These are phyloP conservation scores for Microctonus aethiopoides DNA, from an alignment of 2,888 invertebrate genomes.

Conservation along the genomic window DNA sequence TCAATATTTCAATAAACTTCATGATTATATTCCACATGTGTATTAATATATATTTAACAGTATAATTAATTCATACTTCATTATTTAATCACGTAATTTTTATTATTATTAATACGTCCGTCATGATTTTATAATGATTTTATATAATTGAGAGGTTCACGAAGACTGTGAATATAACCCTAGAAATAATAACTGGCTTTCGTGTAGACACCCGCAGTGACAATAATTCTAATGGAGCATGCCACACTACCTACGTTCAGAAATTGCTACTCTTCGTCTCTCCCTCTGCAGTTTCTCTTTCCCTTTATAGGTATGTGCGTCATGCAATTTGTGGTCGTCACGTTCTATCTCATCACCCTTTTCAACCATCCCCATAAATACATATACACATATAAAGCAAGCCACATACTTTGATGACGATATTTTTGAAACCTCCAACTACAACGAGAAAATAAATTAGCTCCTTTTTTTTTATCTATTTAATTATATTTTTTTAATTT, in stretches of 20 bases:
- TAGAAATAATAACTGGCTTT: conserved; percentile 19
- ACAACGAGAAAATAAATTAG: background rate
- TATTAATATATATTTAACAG: no score
- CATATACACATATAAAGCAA: background rate
- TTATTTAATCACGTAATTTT: no score
- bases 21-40: no score
- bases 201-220: conserved; percentile 2
- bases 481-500: background rate
- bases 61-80: no score
- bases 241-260: background rate
- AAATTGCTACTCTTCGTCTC: conserved; percentile 14
- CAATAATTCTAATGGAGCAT: conserved; percentile 31
- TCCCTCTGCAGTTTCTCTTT: background rate
- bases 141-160: background rate
- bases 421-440: conserved; percentile 6
- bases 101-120: background rate
- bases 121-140: background rate
- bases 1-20: no score
- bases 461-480: background rate
- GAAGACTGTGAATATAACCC: background rate
- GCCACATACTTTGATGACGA: conserved; percentile 6
- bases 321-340: conserved; percentile 31
- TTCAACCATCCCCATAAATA: conserved; percentile 2
- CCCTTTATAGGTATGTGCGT: background rate
- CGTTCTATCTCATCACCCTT: conserved; percentile 11